Percentiles rank a stretch among this genome's conserved stretches.
These are phyloP conservation scores for Aspidoscelis tigris DNA, from an alignment of 2,113 vertebrate species.

Conservation along the genomic window DNA sequence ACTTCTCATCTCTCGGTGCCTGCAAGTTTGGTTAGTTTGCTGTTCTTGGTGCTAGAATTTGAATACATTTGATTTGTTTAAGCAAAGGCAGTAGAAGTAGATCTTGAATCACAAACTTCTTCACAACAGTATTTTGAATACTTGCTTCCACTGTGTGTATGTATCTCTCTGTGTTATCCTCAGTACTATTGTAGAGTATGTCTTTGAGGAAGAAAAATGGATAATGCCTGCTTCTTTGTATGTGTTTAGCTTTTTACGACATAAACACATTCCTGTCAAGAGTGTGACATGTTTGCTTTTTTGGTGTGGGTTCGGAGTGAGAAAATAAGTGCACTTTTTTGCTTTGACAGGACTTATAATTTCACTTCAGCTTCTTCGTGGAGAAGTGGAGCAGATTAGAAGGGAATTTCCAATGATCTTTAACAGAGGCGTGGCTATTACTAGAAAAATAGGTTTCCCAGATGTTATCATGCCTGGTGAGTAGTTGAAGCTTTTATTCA, in stretches of 20 bases:
- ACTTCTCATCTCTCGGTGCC: no score
- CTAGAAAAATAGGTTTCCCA: constrained; percentile 93
- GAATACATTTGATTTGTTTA: neutral
- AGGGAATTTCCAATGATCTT: constrained; percentile 93
- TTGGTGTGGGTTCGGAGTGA: constrained; percentile 15
- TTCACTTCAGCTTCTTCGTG: constrained; percentile 92
- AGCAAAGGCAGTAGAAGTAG: neutral
- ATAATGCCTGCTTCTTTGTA: no score
- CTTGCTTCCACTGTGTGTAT: neutral
- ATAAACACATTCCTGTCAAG: constrained; percentile 15
- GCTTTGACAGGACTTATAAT: constrained; percentile 88
- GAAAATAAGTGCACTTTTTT: constrained; percentile 53
- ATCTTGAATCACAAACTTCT: neutral
- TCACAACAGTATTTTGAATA: neutral
- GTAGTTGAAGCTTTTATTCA: neutral
- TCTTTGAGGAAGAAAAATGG: neutral
- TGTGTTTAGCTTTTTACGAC: constrained; percentile 18
- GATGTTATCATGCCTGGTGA: constrained; percentile 98
- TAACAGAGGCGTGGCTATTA: constrained; percentile 88
- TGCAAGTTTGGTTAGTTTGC: neutral
- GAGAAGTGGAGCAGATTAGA: constrained; percentile 94
- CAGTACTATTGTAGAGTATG: neutral
- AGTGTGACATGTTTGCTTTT: neutral
- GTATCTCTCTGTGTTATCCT: neutral
- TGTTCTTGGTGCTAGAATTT: neutral